Base-by-base conservation (phyloP, 2,888 invertebrate genomes). In the Clanis bilineata region DNA sequence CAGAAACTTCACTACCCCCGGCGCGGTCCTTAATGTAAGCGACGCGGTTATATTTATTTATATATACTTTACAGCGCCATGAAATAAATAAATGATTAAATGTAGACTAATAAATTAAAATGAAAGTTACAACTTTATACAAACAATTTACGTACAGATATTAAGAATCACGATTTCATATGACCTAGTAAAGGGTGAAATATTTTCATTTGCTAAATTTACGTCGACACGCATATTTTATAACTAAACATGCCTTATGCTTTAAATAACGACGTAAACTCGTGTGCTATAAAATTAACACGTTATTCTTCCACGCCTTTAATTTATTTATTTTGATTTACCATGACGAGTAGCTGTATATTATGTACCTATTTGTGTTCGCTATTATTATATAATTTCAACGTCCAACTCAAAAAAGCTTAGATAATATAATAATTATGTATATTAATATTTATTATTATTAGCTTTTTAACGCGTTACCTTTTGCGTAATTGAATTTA, bases 11-110 rank as follows among this genome's bases (percentile, higher is more conserved):
- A 93, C 94, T 41, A 94, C 94, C 60, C 93, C 93, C n/a, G 96
- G 96, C 63, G 95, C 95, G 58, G 94, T 94, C 73, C 93, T 96
- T 63, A 96, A 96, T 85, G 96, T 96, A 90, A 95, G 96, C 94
- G 57, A 61, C 10, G 9, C 15, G 4, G 28, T 32, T 28, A 25
- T n/a, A n/a, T n/a, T n/a, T n/a, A n/a, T n/a, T n/a, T n/a, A n/a
- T n/a, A n/a, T n/a, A n/a, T n/a, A n/a, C n/a, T n/a, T n/a, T n/a
- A n/a, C n/a, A n/a, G n/a, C n/a, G 36, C 36, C 36, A 6, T 9
- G 10, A 36, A n/a, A n/a, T n/a, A n/a, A n/a, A n/a, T n/a, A 3
- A 32, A 32, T 32, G 1, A 3, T 32, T 32, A 2, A 4, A 10
- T 32, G 6, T 1, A n/a, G n/a, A 1, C 28, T 28, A 28, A 28